Conservation (phyloP, 2,888 invertebrate species). For the Heliconius erato region DNA sequence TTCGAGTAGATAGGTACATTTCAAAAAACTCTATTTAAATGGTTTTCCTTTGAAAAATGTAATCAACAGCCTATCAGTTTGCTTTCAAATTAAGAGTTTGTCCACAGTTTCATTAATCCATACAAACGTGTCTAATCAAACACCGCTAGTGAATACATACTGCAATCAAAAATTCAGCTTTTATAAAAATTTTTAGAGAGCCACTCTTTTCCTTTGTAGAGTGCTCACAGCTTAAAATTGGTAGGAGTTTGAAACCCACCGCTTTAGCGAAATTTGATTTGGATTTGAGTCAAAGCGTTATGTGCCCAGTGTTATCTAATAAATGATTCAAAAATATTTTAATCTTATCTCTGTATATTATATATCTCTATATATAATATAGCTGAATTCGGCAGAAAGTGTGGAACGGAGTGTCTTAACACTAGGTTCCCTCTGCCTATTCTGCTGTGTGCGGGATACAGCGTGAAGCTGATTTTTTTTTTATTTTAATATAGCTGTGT, state of each 20-base stretch:
- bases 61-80: constrained; percentile 9
- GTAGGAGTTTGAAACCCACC: constrained; percentile 43
- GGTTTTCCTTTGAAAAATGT: not conserved
- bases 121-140: constrained; percentile 43
- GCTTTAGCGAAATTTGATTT: constrained; percentile 42
- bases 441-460: no score
- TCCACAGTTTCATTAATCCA: constrained; percentile 41
- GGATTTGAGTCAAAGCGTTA: constrained; percentile 1
- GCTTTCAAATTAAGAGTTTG: constrained; percentile 29
- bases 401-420: no score
- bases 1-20: not conserved
- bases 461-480: no score
- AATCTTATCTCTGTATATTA: not conserved
- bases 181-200: constrained; percentile 38
- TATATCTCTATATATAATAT: not conserved
- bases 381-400: no score
- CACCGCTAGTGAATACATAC: constrained; percentile 37
- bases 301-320: not conserved
- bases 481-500: no score
- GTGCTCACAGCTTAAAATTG: constrained; percentile 36
- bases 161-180: constrained; percentile 48
- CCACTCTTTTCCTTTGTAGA: constrained; percentile 27
- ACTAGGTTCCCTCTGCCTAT: no score
- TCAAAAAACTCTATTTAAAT: constrained; percentile 1
- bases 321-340: constrained; percentile 3